A percentile compares a stretch with the other conserved stretches of the same genome.
Conservation (phyloP, 1,140 invertebrate species). For the Papilio polytes region DNA sequence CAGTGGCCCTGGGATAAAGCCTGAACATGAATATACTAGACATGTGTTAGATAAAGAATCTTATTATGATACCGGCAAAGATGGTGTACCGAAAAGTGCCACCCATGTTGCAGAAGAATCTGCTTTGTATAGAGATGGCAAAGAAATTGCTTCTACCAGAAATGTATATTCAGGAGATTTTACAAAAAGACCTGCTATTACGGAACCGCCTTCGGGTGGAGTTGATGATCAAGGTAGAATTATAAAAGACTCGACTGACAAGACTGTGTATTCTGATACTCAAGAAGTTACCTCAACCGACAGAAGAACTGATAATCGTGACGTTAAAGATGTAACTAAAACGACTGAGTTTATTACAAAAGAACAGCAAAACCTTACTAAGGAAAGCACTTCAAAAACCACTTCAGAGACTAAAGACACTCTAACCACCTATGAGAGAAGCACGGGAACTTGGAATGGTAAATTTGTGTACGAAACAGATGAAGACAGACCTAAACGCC, state of each 20-base stretch:
- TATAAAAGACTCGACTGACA: constrained; percentile 59
- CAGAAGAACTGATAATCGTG: constrained; percentile 52
- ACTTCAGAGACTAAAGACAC: constrained; percentile 74
- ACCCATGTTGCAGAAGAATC: constrained; percentile 71
- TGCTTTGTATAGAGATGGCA: constrained; percentile 75
- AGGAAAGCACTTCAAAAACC: constrained; percentile 61
- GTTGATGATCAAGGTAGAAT: constrained; percentile 57
- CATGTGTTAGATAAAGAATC: constrained; percentile 83
- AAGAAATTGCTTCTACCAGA: constrained; percentile 74
- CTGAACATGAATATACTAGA: constrained; percentile 83
- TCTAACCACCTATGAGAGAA: constrained; percentile 75
- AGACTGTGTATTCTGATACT: constrained; percentile 53
- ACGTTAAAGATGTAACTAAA: constrained; percentile 62
- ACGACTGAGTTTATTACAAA: constrained; percentile 69
- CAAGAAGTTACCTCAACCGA: constrained; percentile 56
- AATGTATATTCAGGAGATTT: constrained; percentile 74
- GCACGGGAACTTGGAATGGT: constrained; percentile 79
- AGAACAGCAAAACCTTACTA: constrained; percentile 68
- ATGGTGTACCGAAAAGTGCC: constrained; percentile 78
- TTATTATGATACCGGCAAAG: constrained; percentile 83
- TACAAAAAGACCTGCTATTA: constrained; percentile 72
- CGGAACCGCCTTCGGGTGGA: constrained; percentile 60
- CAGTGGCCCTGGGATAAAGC: constrained; percentile 81
- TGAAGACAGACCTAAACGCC: constrained; percentile 71
- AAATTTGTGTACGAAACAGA: constrained; percentile 78